Base-by-base conservation (phyloP, 2,113 vertebrate species). In the Anser cygnoides region DNA sequence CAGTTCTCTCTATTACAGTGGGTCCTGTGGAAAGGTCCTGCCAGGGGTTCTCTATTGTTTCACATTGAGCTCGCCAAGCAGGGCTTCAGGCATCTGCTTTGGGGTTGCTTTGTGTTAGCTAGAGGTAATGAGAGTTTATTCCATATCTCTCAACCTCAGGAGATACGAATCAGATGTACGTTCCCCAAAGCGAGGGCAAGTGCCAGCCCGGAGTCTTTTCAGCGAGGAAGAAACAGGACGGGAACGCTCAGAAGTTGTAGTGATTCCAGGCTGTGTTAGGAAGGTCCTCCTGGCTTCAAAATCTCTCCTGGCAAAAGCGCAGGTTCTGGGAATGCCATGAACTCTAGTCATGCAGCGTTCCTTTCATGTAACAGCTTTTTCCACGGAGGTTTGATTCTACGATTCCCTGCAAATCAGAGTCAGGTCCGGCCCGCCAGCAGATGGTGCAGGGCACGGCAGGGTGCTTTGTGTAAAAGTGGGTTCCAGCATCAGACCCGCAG, bases 21-120 rank as follows among this genome's bases (percentile, higher is more conserved):
- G 28, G 41, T 76, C 39, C 59, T 54, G 59, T 71, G 62, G 74
- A 72, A 87, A 81, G 33, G 54, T 78, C 68, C 68, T 74, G 63
- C 63, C 76, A n/a, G 87, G 88, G 84, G 29, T 89, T 57, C 5
- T 1, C 78, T 89, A 49, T 90, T 94, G 87, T 95, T 91, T 83
- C 43, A 50, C 76, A 15, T 28, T 0, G 6, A 70, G 14, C 44
- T 23, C 26, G 17, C 52, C 59, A 84, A 44, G 63, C 31, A 19
- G 49, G 25, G 57, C 75, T 81, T 70, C 70, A 37, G 82, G 52
- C 62, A 55, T 76, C 73, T 91, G 90, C 83, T 84, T 28, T 49
- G 67, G 54, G 72, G 17, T 59, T 59, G 65, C 86, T 89, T 43
- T 63, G 13, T 83, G 49, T 75, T 50, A 80, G 59, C 63, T 41